Evolutionary conservation across 2,797 vertebrate species (phyloP).

Genomic region (Acanthiza pusilla): DNA sequence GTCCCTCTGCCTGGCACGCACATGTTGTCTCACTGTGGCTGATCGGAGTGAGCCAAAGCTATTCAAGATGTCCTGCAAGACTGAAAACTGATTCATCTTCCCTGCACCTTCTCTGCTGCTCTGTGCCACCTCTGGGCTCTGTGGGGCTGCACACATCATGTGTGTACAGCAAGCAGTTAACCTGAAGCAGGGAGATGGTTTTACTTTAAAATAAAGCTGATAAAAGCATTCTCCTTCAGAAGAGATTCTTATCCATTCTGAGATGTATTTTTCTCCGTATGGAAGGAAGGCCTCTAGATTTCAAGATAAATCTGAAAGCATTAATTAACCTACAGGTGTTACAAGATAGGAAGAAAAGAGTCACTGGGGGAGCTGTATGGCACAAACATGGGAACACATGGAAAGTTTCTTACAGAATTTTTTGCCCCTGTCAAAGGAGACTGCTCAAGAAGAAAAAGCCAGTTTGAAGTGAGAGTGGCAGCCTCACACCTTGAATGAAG

Average conservation of each 20-base stretch:
- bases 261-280: not conserved
- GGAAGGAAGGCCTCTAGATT: not conserved
- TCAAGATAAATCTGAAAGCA: not conserved
- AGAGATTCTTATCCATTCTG: not conserved
- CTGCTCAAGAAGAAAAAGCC: not conserved
- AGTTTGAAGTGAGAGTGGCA: not conserved
- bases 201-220: not conserved
- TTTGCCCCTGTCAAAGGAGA: not conserved
- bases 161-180: accelerated
- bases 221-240: not conserved
- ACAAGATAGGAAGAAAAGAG: not conserved
- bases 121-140: not conserved
- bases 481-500: not conserved
- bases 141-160: not conserved
- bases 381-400: accelerated
- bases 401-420: not conserved
- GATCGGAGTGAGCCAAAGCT: not conserved
- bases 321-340: not conserved
- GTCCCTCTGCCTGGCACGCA: not conserved
- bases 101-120: not conserved
- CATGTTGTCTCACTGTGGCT: not conserved
- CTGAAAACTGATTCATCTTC: not conserved
- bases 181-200: not conserved
- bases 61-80: not conserved
- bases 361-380: not conserved